A percentile compares a stretch with the other conserved stretches of the same genome.
phyloP scores from a whole-genome alignment of 2,113 vertebrate genomes.

The Nannobrachium achirus region DNA sequence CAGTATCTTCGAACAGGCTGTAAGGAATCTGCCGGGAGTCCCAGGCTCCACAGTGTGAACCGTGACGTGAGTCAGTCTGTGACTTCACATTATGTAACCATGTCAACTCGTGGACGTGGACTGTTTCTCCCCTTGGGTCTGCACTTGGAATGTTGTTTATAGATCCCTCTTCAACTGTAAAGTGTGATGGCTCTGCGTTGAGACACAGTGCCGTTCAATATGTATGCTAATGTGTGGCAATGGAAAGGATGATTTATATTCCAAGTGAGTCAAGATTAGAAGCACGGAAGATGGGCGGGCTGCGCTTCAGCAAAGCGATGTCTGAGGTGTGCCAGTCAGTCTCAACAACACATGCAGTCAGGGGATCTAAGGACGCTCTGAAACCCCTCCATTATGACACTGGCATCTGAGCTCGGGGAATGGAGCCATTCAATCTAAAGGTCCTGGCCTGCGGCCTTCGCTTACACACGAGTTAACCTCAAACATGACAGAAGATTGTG shows the following conservation, averaged over 20 bases:
- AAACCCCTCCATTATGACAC: slow-evolving; percentile 32
- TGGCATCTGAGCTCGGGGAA: slow-evolving; percentile 25
- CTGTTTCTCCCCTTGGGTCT: slow-evolving; percentile 20
- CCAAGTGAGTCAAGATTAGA: slow-evolving; percentile 39
- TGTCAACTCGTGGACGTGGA: slow-evolving; percentile 9
- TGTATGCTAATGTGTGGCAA: slow-evolving; percentile 6
- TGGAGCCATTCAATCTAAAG: slow-evolving; percentile 19
- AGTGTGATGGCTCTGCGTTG: background rate
- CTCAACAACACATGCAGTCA: slow-evolving; percentile 24
- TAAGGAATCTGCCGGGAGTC: slow-evolving; percentile 23
- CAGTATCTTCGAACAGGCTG: slow-evolving; percentile 16
- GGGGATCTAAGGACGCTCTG: slow-evolving; percentile 30
- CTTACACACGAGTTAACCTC: background rate
- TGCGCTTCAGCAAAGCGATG: slow-evolving; percentile 27
- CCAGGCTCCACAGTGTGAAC: slow-evolving; percentile 32
- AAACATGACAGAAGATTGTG: background rate
- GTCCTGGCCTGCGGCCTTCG: slow-evolving; percentile 11
- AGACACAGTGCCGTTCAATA: slow-evolving; percentile 11
- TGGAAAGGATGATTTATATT: slow-evolving; percentile 23
- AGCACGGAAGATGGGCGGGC: slow-evolving; percentile 36
- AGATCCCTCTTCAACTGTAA: slow-evolving; percentile 7
- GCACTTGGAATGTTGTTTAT: slow-evolving; percentile 32
- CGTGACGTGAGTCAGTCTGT: slow-evolving; percentile 29
- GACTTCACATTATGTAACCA: slow-evolving; percentile 39
- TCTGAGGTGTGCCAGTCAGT: slow-evolving; percentile 22